These are phyloP conservation scores for Grantiella picta DNA, from an alignment of 2,113 vertebrate species.

Conservation along the genomic window DNA sequence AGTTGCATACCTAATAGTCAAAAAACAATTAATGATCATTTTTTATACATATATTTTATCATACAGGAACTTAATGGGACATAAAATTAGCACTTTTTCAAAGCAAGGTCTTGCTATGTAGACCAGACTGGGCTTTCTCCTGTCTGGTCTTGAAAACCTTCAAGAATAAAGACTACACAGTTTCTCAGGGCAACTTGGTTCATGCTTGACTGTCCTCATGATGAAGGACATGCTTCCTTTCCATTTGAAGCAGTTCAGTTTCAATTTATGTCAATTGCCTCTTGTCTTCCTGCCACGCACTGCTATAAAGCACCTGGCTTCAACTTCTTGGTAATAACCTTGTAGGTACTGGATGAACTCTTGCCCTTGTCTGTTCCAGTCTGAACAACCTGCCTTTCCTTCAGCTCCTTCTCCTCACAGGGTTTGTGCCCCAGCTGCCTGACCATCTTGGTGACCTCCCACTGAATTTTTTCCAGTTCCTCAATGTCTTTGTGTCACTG, in stretches of 20 bases:
- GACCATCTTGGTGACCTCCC: not conserved
- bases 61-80: not conserved
- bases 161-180: not conserved
- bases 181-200: not conserved
- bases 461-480: not conserved
- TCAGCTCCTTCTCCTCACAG: not conserved
- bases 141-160: not conserved
- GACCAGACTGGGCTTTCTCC: not conserved
- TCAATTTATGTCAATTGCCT: not conserved
- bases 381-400: not conserved
- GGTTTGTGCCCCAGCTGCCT: not conserved
- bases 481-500: not conserved
- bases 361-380: not conserved
- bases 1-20: not conserved
- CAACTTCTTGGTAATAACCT: not conserved
- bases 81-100: not conserved
- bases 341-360: not conserved
- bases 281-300: not conserved
- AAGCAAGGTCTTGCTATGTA: not conserved
- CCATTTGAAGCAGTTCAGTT: not conserved
- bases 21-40: not conserved
- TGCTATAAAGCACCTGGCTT: not conserved
- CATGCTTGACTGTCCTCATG: not conserved
- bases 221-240: not conserved
- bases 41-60: not conserved